These are phyloP conservation scores for Phalacrocorax brasilianus DNA, from an alignment of 2,113 vertebrate species.

Conservation along the genomic window DNA sequence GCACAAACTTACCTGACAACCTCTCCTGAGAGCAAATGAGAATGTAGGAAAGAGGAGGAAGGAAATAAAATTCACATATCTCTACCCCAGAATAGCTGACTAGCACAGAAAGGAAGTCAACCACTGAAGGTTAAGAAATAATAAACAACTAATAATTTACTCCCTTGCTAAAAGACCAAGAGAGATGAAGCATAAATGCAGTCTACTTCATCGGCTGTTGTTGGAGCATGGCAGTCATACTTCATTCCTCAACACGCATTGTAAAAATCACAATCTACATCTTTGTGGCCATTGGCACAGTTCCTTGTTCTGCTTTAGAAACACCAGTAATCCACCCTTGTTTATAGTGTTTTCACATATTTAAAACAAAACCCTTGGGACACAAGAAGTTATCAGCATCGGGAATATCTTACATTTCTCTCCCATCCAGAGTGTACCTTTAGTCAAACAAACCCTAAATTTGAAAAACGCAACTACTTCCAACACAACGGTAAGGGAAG, in stretches of 20 bases:
- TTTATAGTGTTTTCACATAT: background rate
- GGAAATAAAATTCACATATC: background rate
- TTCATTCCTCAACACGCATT: background rate
- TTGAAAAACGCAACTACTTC: background rate
- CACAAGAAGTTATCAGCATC: background rate
- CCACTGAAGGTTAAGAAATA: constrained; percentile 40
- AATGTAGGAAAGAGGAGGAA: background rate
- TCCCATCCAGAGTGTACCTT: background rate
- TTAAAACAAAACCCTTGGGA: constrained; percentile 9
- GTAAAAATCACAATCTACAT: constrained; percentile 14
- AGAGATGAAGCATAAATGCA: constrained; percentile 23
- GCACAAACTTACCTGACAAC: background rate
- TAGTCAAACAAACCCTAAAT: background rate
- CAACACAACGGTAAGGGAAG: background rate
- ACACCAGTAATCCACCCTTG: background rate
- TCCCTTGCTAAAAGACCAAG: background rate
- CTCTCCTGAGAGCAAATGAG: background rate
- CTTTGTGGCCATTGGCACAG: constrained; percentile 10
- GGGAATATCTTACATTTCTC: background rate
- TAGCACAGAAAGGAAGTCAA: constrained; percentile 9
- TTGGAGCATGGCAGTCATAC: background rate
- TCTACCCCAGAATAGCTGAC: background rate
- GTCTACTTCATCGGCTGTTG: background rate
- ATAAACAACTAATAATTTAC: constrained; percentile 42
- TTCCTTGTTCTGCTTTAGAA: constrained; percentile 11